phyloP scores from a whole-genome alignment of 2,888 invertebrate genomes.

The Pseudococcus jackbeardsleyi region DNA sequence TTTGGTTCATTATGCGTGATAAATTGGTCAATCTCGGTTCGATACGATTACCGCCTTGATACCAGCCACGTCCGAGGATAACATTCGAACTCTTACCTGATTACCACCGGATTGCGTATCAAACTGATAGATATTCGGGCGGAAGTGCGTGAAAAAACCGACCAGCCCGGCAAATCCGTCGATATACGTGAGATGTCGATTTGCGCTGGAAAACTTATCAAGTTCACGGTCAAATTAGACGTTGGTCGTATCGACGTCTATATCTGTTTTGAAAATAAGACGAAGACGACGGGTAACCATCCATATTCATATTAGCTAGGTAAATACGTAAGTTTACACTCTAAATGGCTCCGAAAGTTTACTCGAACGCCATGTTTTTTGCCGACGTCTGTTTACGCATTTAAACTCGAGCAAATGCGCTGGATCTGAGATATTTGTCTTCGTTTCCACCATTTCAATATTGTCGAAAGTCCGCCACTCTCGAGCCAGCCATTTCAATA shows the following conservation, averaged over 20 bases:
- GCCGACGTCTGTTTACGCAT: neutral
- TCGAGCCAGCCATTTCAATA: neutral
- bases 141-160: neutral
- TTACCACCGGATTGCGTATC: neutral
- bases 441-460: neutral
- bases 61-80: neutral
- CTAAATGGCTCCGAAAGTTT: neutral
- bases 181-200: neutral
- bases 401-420: neutral
- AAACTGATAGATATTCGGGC: neutral
- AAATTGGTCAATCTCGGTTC: conserved; percentile 39
- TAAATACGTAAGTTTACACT: neutral
- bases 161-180: neutral
- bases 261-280: neutral
- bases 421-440: neutral
- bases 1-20: conserved; percentile 59
- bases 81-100: neutral
- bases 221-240: conserved; percentile 15
- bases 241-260: neutral
- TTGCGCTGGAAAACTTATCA: conserved; percentile 12
- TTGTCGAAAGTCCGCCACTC: neutral
- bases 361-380: neutral
- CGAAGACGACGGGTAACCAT: neutral
- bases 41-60: neutral
- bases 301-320: neutral